Evolutionary conservation across 35 echinoderm and acorn worm species (phyloP), one percentile per base, ranked within the genome.

Genomic region (Patiria miniata): DNA sequence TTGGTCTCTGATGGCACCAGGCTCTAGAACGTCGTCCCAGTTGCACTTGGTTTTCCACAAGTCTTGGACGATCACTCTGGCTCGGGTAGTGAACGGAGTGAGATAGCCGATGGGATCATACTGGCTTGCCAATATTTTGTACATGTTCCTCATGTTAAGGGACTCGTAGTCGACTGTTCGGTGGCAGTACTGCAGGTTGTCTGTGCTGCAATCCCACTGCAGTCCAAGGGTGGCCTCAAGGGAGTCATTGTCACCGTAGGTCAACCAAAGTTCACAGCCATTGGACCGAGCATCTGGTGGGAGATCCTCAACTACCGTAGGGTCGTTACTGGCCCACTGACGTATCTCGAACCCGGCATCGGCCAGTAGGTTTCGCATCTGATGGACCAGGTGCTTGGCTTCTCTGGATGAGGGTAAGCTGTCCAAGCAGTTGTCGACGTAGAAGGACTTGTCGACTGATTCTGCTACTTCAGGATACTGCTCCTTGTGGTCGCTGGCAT

Each of bases 21-120:
- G 89, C 22, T 89, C 60, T 30, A 51, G 8, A 73, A 8, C 19
- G 4, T 95, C 89, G 54, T 97, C 90, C 94, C 94, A 97, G n/a
- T 52, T 83, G 22, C 86, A 28, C 77, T 83, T 78, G 9, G 40
- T 60, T 61, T 52, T 93, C 51, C 90, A 93, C 51, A 93, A 82
- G 19, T 93, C 94, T 81, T 97, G 94, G 10, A 92, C 82, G 8
- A 97, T 85, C 40, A 34, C 37, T 33, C 93, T 93, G 65, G 90
- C 90, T 82, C n/a, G 22, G 61, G 52, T 7, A 82, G 34, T 82
- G 29, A 40, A 30, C 5, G 80, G 80, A 8, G 14, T 36, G 21
- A 55, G 40, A 15, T 79, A 80, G 9, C 86, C 78, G 19, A 80
- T 37, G 5, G 77, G 86, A 79, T 88, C 44, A 57, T 79, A 88